Evolutionary conservation across 2,797 vertebrate genomes (phyloP).

Genomic region (Staurois parvus): DNA sequence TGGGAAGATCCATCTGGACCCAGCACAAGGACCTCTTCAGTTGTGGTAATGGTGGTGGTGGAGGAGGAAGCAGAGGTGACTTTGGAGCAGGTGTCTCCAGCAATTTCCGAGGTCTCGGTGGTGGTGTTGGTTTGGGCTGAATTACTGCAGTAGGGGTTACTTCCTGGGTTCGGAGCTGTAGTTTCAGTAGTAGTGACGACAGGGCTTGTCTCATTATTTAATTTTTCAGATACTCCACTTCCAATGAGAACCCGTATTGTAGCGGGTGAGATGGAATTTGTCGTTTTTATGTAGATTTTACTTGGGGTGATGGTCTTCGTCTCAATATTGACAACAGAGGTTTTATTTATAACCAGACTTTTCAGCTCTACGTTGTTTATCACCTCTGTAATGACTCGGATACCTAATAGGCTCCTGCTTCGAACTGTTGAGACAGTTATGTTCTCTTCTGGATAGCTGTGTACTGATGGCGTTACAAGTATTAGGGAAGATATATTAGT

Average conservation of each 20-base stretch:
- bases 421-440: slow-evolving; percentile 33
- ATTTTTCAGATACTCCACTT: slow-evolving; percentile 1
- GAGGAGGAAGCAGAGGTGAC: slow-evolving; percentile 13
- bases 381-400: slow-evolving; percentile 19
- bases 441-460: slow-evolving; percentile 1
- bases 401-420: slow-evolving; percentile 17
- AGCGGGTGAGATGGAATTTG: slow-evolving; percentile 17
- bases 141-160: slow-evolving; percentile 22
- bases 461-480: neutral
- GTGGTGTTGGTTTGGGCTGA: slow-evolving; percentile 30
- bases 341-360: slow-evolving; percentile 39
- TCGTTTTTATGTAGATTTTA: slow-evolving; percentile 28
- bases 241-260: slow-evolving; percentile 4
- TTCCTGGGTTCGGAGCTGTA: slow-evolving; percentile 12
- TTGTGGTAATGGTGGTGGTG: slow-evolving; percentile 44
- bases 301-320: slow-evolving; percentile 24
- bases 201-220: slow-evolving; percentile 10
- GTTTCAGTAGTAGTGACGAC: slow-evolving; percentile 20
- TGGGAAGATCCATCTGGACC: slow-evolving; percentile 39
- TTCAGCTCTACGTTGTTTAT: slow-evolving; percentile 39
- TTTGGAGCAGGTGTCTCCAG: slow-evolving; percentile 45
- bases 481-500: neutral
- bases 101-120: slow-evolving; percentile 12
- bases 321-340: slow-evolving; percentile 31
- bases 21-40: slow-evolving; percentile 45